Evolutionary conservation across 2,888 invertebrate genomes (phyloP), one percentile per base, ranked within the genome.

Genomic region (Paralinhomoeus sp.): DNA sequence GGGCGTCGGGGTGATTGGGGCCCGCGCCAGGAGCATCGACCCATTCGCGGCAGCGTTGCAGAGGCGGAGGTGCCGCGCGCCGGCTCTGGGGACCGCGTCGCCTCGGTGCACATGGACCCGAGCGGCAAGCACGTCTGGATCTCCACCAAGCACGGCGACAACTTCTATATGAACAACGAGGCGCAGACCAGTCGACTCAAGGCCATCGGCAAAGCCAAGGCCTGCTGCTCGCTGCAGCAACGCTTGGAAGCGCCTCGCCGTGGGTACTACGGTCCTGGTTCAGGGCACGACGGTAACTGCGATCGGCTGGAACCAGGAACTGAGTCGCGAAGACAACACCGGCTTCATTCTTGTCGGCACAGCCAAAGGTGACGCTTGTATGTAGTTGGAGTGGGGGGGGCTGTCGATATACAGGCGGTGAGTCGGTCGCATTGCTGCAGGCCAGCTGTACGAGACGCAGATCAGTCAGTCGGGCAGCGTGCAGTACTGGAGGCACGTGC

Each of bases 261-360:
- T n/a, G n/a, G n/a, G 18, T 23, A 15, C 24, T 3, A 22, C 17
- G 3, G 17, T 18, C 13, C 3, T 24, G 7, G 46, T 51, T 18
- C 45, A 56, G 49, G 53, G 52, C 15, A 35, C 43, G 34, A 42
- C 45, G 20, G 48, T 58, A 7, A 56, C 54, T 2, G 54, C 58
- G 1, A 52, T 59, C 20, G 58, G 53, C 2, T 58, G 57, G 57
- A 57, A 59, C 49, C 50, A 51, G 3, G 53, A 58, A 31, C 27
- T 12, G 23, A 48, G 42, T n/a, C 35, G 45, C 24, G 55, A 52
- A 31, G 53, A 54, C 9, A 42, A 46, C 1, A 55, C 58, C 3
- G 54, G 56, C 1, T 50, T 53, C 36, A 56, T 57, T 44, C 45
- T 57, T 7, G 31, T 58, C n/a, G 58, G 58, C 31, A 57, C 57